These are phyloP conservation scores for Botia almorhae DNA, from an alignment of 2,797 vertebrate genomes.

Conservation along the genomic window DNA sequence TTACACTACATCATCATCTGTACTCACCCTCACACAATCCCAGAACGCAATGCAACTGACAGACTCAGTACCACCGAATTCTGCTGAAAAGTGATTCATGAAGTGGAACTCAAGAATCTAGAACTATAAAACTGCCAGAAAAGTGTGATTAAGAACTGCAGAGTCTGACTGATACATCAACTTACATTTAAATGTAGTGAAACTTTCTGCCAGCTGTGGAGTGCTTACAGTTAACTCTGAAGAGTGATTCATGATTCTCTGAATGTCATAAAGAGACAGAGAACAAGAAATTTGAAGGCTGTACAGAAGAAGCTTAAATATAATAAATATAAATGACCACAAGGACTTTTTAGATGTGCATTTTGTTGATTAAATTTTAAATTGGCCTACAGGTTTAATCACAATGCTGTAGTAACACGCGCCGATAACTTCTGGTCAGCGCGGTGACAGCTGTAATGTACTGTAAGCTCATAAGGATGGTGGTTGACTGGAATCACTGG, in stretches of 20 bases:
- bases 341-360: neutral
- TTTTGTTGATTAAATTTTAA: neutral
- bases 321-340: neutral
- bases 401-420: neutral
- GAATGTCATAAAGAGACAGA: conserved; percentile 7
- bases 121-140: conserved; percentile 42
- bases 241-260: conserved; percentile 55
- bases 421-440: neutral
- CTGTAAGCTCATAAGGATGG: conserved; percentile 32
- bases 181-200: conserved; percentile 51
- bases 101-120: conserved; percentile 47
- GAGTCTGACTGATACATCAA: conserved; percentile 49
- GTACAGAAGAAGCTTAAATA: neutral
- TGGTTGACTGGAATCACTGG: conserved; percentile 44
- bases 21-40: conserved; percentile 11
- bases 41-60: conserved; percentile 9
- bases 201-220: conserved; percentile 51
- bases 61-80: conserved; percentile 31
- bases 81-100: conserved; percentile 57
- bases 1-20: neutral
- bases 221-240: conserved; percentile 44
- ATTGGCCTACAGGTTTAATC: neutral
- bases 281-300: conserved; percentile 13
- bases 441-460: neutral
- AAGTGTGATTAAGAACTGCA: conserved; percentile 58